phyloP scores from a whole-genome alignment of 2,888 invertebrate genomes.

The Tolmerus cingulatus region DNA sequence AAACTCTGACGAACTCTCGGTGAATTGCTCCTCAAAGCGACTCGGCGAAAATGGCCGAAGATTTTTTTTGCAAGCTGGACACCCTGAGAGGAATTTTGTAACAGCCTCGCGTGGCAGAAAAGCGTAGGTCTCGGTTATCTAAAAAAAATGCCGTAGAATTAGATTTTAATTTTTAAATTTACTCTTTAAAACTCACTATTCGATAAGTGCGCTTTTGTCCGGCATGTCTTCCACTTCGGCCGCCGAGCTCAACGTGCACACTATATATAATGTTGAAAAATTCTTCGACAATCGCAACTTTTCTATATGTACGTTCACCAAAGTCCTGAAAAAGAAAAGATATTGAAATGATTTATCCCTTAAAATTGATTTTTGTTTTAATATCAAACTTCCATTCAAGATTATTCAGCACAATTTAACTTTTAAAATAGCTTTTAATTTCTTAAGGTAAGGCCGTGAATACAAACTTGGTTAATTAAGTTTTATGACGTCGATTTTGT shows the following conservation, averaged over 20 bases:
- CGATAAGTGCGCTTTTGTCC: constrained; percentile 96
- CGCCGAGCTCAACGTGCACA: constrained; percentile 93
- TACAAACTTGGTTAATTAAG: no score
- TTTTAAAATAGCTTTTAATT: no score
- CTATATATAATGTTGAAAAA: constrained; percentile 97
- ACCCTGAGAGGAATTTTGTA: constrained; percentile 93
- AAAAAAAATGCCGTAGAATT: constrained; percentile 60
- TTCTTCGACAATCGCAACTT: constrained; percentile 96
- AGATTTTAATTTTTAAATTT: neutral
- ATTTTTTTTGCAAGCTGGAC: constrained; percentile 79
- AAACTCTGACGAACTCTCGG: constrained; percentile 62
- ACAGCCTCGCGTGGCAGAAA: constrained; percentile 96
- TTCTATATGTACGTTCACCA: constrained; percentile 81
- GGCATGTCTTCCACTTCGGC: constrained; percentile 92
- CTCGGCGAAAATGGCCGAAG: constrained; percentile 60
- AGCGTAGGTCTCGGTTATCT: constrained; percentile 97
- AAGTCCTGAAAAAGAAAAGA: constrained; percentile 69
- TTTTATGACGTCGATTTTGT: no score
- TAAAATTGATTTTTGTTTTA: neutral
- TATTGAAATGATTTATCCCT: neutral
- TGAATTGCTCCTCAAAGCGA: constrained; percentile 55
- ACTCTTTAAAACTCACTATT: constrained; percentile 71
- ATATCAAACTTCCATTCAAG: neutral
- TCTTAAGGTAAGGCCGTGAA: no score
- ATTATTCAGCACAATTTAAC: no score